Evolutionary conservation across 2,113 vertebrate genomes (phyloP), one percentile per base, ranked within the genome.

Genomic region (Pomatorhinus ruficollis): DNA sequence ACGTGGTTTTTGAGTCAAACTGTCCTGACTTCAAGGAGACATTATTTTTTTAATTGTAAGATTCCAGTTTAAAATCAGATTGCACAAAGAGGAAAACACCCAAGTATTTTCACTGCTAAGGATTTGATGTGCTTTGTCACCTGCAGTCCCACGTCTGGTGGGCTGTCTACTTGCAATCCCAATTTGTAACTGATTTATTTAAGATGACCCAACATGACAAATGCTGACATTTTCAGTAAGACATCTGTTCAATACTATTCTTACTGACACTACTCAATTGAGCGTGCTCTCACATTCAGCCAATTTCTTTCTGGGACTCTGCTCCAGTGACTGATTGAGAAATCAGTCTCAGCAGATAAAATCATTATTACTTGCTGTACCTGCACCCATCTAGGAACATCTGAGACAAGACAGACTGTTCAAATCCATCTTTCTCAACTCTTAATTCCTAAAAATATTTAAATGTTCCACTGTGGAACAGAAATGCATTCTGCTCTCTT

Each of bases 361-460:
- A 78, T 82, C 47, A 88, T 74, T 91, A 57, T 92, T 88, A 92
- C 89, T 75, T 3, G 9, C 33, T 96, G 97, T 95, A 87, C 86
- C 79, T 91, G 80, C 37, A 93, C 59, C 33, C 71, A 81, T 95
- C 52, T 79, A 96, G 56, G 74, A 92, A 97, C 89, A 87, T 64
- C 84, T 87, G 93, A 92, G 39, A 78, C 9, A 16, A 96, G 37
- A 96, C 83, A 83, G 45, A 96, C 81, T 93, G 89, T 95, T 93
- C 90, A 83, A 89, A 92, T 83, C 80, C 5, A 6, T 82, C 49
- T 69, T 63, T 60, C 42, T 35, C 85, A 91, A 79, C 35, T 10
- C 6, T 53, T 88, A 74, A 59, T 74, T 89, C 56, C 68, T 78
- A 72, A 69, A 86, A 76, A 33, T 56, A 96, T 53, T 21, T 78